These are phyloP conservation scores for Pseudomugil gertrudae DNA, from an alignment of 2,797 vertebrate genomes.

Conservation along the genomic window DNA sequence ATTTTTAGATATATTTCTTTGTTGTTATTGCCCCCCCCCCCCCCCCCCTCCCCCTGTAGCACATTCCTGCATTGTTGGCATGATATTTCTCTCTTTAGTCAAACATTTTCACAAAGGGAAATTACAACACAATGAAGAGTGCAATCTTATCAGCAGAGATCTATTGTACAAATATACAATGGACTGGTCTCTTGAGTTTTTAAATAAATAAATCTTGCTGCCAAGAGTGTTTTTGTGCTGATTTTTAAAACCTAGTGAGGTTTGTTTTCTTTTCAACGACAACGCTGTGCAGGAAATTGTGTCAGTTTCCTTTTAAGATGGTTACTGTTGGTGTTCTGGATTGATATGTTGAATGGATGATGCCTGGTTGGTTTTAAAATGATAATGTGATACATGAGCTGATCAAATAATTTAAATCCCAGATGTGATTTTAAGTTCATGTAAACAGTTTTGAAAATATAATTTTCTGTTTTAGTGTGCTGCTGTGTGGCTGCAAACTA, in stretches of 20 bases:
- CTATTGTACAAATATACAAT: slow-evolving; percentile 11
- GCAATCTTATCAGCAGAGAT: background rate
- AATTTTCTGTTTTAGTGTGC: too few relatives aligned
- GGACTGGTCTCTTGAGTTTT: background rate
- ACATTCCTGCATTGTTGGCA: background rate
- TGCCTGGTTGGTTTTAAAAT: background rate
- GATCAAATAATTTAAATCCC: background rate
- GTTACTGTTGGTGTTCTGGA: background rate
- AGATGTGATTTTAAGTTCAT: background rate
- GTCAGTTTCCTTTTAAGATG: background rate
- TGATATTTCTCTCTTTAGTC: background rate
- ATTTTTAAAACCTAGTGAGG: background rate
- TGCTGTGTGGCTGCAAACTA: background rate
- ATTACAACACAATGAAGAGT: background rate
- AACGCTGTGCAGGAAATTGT: background rate
- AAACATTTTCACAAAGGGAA: background rate
- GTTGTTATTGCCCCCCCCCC: too few relatives aligned
- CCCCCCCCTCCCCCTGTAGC: background rate
- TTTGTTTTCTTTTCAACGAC: background rate
- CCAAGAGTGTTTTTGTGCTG: background rate
- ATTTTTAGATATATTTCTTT: background rate
- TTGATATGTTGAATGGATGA: background rate
- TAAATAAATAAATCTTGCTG: background rate
- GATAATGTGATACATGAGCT: background rate
- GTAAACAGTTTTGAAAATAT: too few relatives aligned